Conservation (phyloP, 2,113 vertebrate species). For the Ceyx melanurus region DNA sequence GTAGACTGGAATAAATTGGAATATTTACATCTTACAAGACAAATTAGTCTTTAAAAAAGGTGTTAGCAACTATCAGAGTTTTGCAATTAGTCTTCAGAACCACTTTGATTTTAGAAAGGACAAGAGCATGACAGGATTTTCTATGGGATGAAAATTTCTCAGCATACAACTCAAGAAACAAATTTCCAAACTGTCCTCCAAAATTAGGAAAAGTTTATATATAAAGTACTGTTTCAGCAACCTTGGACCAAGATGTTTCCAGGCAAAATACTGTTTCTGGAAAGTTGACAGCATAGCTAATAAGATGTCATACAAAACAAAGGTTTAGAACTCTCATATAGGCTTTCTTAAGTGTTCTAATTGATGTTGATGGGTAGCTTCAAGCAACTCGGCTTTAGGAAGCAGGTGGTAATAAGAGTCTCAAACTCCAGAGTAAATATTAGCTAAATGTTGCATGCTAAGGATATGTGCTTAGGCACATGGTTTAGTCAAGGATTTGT, state of each 20-base stretch:
- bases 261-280: not conserved
- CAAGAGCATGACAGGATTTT: not conserved
- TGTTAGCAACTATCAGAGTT: not conserved
- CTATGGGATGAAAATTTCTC: not conserved
- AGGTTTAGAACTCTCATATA: not conserved
- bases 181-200: not conserved
- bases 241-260: not conserved
- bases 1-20: not conserved
- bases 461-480: not conserved
- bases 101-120: not conserved
- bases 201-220: not conserved
- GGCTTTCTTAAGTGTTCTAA: not conserved
- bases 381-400: not conserved
- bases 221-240: not conserved
- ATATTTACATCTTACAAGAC: not conserved
- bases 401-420: not conserved
- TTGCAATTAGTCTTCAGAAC: not conserved
- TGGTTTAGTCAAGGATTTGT: no score
- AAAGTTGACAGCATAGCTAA: not conserved
- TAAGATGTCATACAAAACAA: not conserved
- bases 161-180: not conserved
- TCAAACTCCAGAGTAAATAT: not conserved
- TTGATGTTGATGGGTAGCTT: not conserved
- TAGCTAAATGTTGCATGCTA: not conserved
- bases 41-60: not conserved